These are phyloP conservation scores for Graphium colonna DNA, from an alignment of 2,888 invertebrate genomes.

Conservation along the genomic window DNA sequence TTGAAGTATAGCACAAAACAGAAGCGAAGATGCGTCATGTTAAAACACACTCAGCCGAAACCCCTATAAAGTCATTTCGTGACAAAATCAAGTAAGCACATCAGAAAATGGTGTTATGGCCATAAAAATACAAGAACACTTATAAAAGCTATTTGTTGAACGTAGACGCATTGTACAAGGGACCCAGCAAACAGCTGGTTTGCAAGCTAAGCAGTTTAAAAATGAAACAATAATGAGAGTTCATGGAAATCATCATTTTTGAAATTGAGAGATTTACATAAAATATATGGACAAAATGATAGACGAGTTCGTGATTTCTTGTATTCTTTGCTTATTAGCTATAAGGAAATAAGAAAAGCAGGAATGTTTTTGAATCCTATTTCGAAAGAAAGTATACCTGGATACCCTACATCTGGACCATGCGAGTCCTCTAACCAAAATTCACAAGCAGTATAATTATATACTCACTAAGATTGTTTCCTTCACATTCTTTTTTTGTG, in stretches of 20 bases:
- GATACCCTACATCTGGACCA: slow-evolving; percentile 40
- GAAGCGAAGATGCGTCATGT: too few species aligned
- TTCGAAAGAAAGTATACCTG: slow-evolving; percentile 24
- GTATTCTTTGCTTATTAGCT: slow-evolving; percentile 32
- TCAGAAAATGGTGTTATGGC: neutral
- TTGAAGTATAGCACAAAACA: too few species aligned
- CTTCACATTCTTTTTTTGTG: slow-evolving; percentile 40
- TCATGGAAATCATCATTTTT: neutral
- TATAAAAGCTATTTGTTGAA: neutral
- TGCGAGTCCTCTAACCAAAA: slow-evolving; percentile 19
- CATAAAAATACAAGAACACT: neutral
- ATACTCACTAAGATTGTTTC: slow-evolving; percentile 37
- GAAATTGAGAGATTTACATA: neutral
- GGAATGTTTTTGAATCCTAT: slow-evolving; percentile 28
- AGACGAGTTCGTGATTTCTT: slow-evolving; percentile 23
- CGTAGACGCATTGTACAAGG: neutral
- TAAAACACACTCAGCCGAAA: too few species aligned
- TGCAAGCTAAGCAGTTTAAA: neutral
- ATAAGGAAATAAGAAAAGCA: slow-evolving; percentile 35
- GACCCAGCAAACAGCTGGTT: neutral
- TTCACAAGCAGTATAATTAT: slow-evolving; percentile 38
- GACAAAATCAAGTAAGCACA: neutral
- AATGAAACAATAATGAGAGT: neutral
- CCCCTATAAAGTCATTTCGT: neutral
- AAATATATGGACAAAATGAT: slow-evolving; percentile 22